Evolutionary conservation across 2,797 vertebrate genomes (phyloP).

Genomic region (Lemur catta): DNA sequence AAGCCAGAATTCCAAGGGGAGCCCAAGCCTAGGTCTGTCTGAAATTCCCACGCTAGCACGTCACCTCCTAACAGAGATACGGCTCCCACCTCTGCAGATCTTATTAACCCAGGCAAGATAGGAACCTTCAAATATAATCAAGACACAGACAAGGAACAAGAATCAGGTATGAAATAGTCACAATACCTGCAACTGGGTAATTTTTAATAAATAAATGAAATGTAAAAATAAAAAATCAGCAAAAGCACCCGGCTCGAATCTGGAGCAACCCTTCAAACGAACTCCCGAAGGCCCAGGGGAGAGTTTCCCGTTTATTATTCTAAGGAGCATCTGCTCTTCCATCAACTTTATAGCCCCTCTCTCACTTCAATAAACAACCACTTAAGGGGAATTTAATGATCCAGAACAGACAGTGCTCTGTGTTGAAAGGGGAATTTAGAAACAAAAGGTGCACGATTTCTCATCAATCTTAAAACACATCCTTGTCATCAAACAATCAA

Average conservation of each 20-base stretch:
- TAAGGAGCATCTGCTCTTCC: background rate
- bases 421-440: background rate
- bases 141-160: background rate
- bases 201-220: background rate
- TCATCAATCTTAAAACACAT: background rate
- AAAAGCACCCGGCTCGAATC: background rate
- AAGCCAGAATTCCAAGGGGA: background rate
- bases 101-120: fast-evolving
- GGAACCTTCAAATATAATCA: background rate
- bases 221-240: background rate
- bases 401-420: background rate
- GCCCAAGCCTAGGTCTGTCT: background rate
- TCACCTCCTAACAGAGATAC: background rate
- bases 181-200: background rate
- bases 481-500: background rate
- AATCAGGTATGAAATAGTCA: background rate
- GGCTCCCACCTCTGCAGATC: background rate
- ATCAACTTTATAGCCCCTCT: background rate
- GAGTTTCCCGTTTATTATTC: background rate
- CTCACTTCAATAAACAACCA: background rate
- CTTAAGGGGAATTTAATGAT: constrained; percentile 3
- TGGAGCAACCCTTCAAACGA: background rate
- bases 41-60: background rate
- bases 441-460: background rate
- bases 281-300: background rate